A percentile compares a stretch with the other conserved stretches of the same genome.
These are phyloP conservation scores for Teleiodes luculella DNA, from an alignment of 2,888 invertebrate genomes.

Conservation along the genomic window DNA sequence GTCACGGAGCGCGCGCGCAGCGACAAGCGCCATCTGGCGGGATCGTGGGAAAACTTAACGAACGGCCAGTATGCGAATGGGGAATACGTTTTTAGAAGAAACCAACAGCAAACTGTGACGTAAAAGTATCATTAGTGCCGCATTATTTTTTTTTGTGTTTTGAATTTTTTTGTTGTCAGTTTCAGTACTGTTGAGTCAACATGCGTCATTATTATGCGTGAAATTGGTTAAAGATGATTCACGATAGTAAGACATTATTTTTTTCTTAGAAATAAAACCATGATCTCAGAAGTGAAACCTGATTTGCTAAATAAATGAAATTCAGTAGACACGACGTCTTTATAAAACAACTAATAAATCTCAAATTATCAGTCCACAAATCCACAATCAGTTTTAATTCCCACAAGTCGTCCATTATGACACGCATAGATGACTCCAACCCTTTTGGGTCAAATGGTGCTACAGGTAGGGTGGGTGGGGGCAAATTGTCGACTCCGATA, in stretches of 20 bases:
- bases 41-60: constrained; percentile 77
- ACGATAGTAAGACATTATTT: too few species aligned
- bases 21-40: constrained; percentile 66
- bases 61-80: constrained; percentile 28
- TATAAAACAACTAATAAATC: background rate
- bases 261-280: too few species aligned
- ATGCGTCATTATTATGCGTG: too few species aligned
- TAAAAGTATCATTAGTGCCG: too few species aligned
- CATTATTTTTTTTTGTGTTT: too few species aligned
- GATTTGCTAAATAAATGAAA: too few species aligned
- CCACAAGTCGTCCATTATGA: constrained; percentile 28
- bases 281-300: too few species aligned
- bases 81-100: background rate
- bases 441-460: constrained; percentile 66
- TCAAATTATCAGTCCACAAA: background rate
- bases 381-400: background rate
- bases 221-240: too few species aligned
- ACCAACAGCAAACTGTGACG: too few species aligned
- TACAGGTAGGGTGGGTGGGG: constrained; percentile 65
- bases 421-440: constrained; percentile 64
- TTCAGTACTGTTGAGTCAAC: too few species aligned
- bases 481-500: constrained; percentile 44
- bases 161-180: too few species aligned
- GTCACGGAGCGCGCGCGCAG: constrained; percentile 65
- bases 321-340: too few species aligned